phyloP scores from a whole-genome alignment of 37 sponge, comb jelly and placozoan species.

The Bolinopsis microptera region DNA sequence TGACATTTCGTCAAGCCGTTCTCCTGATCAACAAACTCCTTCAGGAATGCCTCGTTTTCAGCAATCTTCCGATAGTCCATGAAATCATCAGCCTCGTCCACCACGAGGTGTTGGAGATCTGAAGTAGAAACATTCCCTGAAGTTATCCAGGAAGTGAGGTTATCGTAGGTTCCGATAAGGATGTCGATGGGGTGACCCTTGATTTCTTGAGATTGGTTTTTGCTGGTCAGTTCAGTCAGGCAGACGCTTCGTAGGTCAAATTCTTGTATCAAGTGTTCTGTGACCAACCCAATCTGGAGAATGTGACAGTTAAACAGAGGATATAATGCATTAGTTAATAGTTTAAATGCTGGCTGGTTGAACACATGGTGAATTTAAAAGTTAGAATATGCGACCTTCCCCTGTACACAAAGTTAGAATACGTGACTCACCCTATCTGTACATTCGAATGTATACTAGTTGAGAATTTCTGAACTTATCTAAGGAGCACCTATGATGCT shows the following conservation, averaged over 20 bases:
- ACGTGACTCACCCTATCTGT: too few species aligned
- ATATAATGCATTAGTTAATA: too few species aligned
- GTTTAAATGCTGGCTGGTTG: too few species aligned
- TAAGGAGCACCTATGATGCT: too few species aligned
- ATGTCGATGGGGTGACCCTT: constrained; percentile 16
- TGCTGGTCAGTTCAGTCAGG: not conserved
- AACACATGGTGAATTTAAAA: too few species aligned
- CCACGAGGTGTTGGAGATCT: constrained; percentile 33
- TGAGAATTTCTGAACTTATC: too few species aligned
- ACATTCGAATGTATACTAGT: too few species aligned
- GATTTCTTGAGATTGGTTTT: not conserved
- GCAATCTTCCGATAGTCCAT: constrained; percentile 13
- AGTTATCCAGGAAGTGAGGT: not conserved
- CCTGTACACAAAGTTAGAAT: too few species aligned
- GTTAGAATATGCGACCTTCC: too few species aligned
- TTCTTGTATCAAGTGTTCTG: constrained; percentile 36
- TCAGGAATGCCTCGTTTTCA: constrained; percentile 11
- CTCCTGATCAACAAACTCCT: constrained; percentile 19
- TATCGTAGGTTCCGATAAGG: constrained; percentile 25
- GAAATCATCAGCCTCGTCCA: constrained; percentile 13
- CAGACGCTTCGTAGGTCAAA: not conserved
- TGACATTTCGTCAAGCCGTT: constrained; percentile 15
- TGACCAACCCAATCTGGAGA: constrained; percentile 14
- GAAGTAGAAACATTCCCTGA: not conserved
- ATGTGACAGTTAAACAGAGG: not conserved